Evolutionary conservation across 2,888 invertebrate species (phyloP), one percentile per base, ranked within the genome.

Genomic region (Watsonalla binaria): DNA sequence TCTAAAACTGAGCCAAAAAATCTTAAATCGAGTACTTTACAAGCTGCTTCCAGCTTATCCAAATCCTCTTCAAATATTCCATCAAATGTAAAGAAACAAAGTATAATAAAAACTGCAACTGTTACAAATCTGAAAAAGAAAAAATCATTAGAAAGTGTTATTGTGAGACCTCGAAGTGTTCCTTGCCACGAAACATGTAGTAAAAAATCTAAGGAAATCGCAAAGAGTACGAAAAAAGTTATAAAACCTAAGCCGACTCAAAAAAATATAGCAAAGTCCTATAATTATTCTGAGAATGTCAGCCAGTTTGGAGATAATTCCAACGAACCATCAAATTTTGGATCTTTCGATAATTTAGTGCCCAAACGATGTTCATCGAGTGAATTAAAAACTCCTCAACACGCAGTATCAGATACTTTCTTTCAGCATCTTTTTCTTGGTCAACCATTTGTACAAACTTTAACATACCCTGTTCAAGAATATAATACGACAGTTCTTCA

Each of bases 341-440:
- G 78, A 60, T 80, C 78, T 5, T 70, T 59, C 63, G 82, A 84
- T 62, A 74, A 78, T 58, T 61, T 82, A 33, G 61, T 66, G 51
- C 62, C 61, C 51, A 75, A 70, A 67, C 59, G 59, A 66, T 63
- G 80, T 42, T 76, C 60, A 60, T 62, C 71, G 11, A 92, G 92
- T 55, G 92, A 93, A 55, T 90, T 93, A 33, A 90, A 89, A 64
- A 84, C 86, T 61, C 93, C 92, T 52, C 93, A 92, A 59, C 92
- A 93, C 63, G 88, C 91, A 5, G 84, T 93, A 57, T 92, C 93
- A 0, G 92, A 95, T 71, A 91, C 92, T 0, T 95, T 95, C 71
- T 95, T 95, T 66, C 95, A 94, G 77, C 93, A 94, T 78, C 87
- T 95, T 15, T 94, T 95, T 67, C 78, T 95, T 42, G 84, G 94